Evolutionary conservation across 2,888 invertebrate genomes (phyloP).

Genomic region (Masnerella sp.): DNA sequence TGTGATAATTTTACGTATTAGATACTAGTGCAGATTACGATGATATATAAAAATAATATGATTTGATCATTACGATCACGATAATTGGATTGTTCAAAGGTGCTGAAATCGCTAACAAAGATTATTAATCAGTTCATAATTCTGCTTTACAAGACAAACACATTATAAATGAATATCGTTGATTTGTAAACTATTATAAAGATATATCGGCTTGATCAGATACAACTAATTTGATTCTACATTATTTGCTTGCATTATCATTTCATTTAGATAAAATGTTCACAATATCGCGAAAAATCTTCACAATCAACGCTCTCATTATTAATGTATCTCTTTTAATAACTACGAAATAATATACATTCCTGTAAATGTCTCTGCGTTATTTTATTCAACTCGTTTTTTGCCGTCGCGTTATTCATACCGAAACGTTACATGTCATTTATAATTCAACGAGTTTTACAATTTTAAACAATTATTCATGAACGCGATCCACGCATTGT

Average conservation of each 20-base stretch:
- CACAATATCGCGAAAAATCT: background rate
- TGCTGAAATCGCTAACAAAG: background rate
- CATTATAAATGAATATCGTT: background rate
- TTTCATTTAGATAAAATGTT: slow-evolving; percentile 1
- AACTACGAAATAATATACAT: slow-evolving; percentile 3
- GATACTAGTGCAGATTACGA: too few relatives aligned
- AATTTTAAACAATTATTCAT: slow-evolving; percentile 23
- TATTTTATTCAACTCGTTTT: slow-evolving; percentile 26
- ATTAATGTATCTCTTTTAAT: slow-evolving; percentile 10
- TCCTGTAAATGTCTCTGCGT: slow-evolving; percentile 15
- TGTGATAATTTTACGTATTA: too few relatives aligned
- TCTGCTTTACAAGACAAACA: background rate
- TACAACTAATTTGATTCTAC: background rate
- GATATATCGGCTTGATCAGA: background rate
- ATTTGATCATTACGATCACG: too few relatives aligned
- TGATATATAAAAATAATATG: too few relatives aligned
- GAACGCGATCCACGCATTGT: slow-evolving; percentile 13
- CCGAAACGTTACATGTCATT: slow-evolving; percentile 19
- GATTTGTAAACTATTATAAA: background rate
- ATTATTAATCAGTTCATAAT: too few relatives aligned
- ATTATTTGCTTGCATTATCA: background rate
- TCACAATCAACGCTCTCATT: background rate
- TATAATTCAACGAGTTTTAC: slow-evolving; percentile 29
- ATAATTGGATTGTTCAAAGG: background rate
- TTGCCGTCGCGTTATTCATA: slow-evolving; percentile 21